Base-by-base conservation (phyloP, 2,113 vertebrate species). In the Tragelaphus imberbis region DNA sequence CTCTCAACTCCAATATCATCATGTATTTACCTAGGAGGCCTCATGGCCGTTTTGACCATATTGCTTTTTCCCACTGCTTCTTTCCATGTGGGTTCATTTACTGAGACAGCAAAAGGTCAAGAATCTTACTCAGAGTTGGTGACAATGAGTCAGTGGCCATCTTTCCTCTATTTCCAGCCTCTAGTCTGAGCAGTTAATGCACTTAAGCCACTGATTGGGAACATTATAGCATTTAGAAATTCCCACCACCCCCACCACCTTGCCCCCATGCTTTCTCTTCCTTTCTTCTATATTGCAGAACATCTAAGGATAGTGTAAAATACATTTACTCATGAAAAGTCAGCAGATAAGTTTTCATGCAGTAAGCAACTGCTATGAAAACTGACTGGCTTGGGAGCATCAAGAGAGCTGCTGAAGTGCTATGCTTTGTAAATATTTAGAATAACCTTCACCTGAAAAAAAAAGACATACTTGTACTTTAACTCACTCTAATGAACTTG, bases 21-120 rank as follows among this genome's bases (percentile, higher is more conserved):
- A 81, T 40, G 4, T 95, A 36, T 98, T 98, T 84, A 96, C 95
- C 94, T 91, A 94, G 88, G 85, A 96, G 88, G 91, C 56, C 56
- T 71, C 88, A 59, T 11, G 71, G 82, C n/a, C 88, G 27, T 30
- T 40, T 86, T 77, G 51, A 47, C 65, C 56, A 16, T 84, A n/a
- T n/a, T 93, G 33, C 61, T 61, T 93, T 95, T 94, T 92, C 97
- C 96, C 97, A 19, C 88, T 95, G 95, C 47, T 91, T 80, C 95
- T 98, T 98, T 98, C 96, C 97, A 97, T 97, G 92, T 95, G 94
- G 91, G 95, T 98, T 97, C 93, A 98, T 97, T 97, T 94, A 97
- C 95, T 92, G 97, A 98, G 96, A 96, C 97, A 95, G 56, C 0
- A 47, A 98, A 99, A 98, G 97, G 98, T 98, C 98, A 98, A 80